Evolutionary conservation across 2,113 vertebrate species (phyloP).

Genomic region (Bothrops jararaca): DNA sequence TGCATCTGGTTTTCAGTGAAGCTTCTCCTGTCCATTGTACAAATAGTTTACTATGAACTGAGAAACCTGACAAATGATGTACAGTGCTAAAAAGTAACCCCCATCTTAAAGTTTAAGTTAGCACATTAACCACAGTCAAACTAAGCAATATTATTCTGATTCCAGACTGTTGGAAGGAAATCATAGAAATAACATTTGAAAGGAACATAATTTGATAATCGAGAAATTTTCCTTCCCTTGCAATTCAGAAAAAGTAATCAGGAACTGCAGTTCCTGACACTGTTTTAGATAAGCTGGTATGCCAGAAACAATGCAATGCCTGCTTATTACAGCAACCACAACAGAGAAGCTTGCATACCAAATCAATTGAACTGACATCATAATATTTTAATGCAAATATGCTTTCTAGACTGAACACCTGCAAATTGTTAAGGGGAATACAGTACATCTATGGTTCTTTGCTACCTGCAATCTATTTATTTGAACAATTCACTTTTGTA

Average conservation of each 20-base stretch:
- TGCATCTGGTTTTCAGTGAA: neutral
- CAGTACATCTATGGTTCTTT: neutral
- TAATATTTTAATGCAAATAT: neutral
- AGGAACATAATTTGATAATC: neutral
- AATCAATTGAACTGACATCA: neutral
- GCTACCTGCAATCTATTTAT: neutral
- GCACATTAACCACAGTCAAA: neutral
- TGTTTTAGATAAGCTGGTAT: neutral
- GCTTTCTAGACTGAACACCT: neutral
- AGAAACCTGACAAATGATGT: neutral
- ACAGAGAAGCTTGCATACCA: neutral
- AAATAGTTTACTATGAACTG: neutral
- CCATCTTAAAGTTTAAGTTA: neutral
- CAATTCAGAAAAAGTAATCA: slow-evolving; percentile 11
- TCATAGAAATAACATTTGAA: neutral
- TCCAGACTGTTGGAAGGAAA: neutral
- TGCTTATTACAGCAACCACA: neutral
- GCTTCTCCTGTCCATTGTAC: neutral
- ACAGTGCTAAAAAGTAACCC: neutral
- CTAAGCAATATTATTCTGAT: neutral
- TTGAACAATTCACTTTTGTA: rapidly evolving
- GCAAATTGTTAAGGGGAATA: neutral
- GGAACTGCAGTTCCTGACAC: neutral
- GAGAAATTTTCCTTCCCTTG: neutral
- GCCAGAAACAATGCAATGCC: neutral